Evolutionary conservation across 2,888 invertebrate genomes (phyloP).

Genomic region (Syritta pipiens): DNA sequence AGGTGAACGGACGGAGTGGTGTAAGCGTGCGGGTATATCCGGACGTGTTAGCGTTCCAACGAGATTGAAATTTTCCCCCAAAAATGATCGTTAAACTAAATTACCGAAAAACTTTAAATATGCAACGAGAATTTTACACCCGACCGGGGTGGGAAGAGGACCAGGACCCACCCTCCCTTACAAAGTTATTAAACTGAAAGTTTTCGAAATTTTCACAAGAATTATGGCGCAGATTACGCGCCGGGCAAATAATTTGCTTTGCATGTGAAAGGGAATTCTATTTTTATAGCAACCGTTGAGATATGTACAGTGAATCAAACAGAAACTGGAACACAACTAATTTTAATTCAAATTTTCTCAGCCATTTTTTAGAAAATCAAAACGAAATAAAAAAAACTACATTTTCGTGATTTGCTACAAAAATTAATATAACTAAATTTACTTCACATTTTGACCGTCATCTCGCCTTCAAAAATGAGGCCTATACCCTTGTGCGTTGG

Average conservation of each 20-base stretch:
- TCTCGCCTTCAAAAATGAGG: no score
- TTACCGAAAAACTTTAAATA: constrained; percentile 65
- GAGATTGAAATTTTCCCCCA: constrained; percentile 62
- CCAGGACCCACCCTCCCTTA: not conserved
- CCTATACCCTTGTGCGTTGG: no score
- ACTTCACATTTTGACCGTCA: no score
- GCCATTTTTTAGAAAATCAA: no score
- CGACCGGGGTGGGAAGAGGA: constrained; percentile 6
- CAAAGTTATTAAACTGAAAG: constrained; percentile 55
- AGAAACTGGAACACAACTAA: no score
- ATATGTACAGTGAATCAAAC: no score
- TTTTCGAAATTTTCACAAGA: constrained; percentile 29
- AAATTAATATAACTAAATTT: no score
- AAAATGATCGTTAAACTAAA: constrained; percentile 66
- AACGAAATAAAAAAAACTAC: no score
- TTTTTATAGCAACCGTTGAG: constrained; percentile 32
- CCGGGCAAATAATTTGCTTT: constrained; percentile 26
- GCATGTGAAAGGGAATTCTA: constrained; percentile 27
- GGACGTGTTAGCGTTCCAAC: no score
- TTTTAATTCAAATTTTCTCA: no score
- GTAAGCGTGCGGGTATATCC: constrained; percentile 35
- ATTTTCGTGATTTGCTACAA: no score
- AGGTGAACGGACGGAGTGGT: constrained; percentile 42
- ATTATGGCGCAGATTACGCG: not conserved
- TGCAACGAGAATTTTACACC: constrained; percentile 50